These are phyloP conservation scores for Eulemur mongoz DNA, from an alignment of 2,797 vertebrate species.

Conservation along the genomic window DNA sequence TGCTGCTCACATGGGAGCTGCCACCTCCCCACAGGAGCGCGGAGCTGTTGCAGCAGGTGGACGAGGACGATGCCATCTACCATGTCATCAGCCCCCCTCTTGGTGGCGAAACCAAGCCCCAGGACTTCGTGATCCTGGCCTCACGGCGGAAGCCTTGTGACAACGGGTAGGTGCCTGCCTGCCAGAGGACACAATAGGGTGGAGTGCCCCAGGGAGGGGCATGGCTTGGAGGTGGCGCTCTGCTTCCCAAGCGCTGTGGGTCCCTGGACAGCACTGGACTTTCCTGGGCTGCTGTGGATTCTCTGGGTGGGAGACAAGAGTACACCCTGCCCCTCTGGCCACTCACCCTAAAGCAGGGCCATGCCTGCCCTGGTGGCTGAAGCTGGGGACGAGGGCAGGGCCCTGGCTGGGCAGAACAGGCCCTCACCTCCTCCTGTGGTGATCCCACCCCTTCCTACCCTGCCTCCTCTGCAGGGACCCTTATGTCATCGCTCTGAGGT, in stretches of 20 bases:
- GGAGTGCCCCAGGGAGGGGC: not conserved
- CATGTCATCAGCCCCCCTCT: constrained; percentile 89
- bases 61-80: constrained; percentile 94
- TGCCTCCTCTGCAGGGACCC: constrained; percentile 89
- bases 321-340: not conserved
- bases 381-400: not conserved
- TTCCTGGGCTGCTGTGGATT: not conserved
- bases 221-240: not conserved
- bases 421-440: not conserved
- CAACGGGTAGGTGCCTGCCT: constrained; percentile 85
- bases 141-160: constrained; percentile 94
- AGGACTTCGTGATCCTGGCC: constrained; percentile 95
- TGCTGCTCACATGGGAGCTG: accelerated
- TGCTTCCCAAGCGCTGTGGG: not conserved
- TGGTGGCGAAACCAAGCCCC: constrained; percentile 86
- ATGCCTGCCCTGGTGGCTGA: not conserved
- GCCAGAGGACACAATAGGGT: no score
- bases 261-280: no score
- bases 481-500: constrained; percentile 95
- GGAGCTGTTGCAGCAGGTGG: constrained; percentile 91
- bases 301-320: not conserved
- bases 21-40: constrained; percentile 85
- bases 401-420: not conserved
- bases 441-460: accelerated
- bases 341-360: not conserved